These are phyloP conservation scores for Cataglyphis cursor DNA, from an alignment of 2,888 invertebrate species.

Conservation along the genomic window DNA sequence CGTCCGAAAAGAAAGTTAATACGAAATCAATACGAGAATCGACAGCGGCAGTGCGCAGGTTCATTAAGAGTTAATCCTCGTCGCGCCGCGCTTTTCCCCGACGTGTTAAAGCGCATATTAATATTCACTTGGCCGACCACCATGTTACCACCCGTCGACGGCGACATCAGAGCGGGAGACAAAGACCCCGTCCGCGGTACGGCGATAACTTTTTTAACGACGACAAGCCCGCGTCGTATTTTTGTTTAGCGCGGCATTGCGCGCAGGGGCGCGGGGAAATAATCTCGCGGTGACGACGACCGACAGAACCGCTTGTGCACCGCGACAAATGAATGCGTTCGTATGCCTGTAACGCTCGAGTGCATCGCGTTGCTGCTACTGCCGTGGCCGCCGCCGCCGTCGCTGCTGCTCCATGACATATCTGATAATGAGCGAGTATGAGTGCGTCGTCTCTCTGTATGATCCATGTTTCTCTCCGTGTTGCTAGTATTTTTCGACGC, in stretches of 20 bases:
- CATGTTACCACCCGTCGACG: slow-evolving; percentile 28
- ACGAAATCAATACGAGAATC: slow-evolving; percentile 50
- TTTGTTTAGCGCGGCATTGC: slow-evolving; percentile 61
- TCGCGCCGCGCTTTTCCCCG: slow-evolving; percentile 45
- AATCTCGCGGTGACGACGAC: slow-evolving; percentile 45
- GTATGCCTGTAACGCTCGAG: slow-evolving; percentile 65
- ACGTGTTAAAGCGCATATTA: slow-evolving; percentile 66
- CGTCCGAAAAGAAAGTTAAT: slow-evolving; percentile 37
- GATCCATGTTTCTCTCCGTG: slow-evolving; percentile 57
- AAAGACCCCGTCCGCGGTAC: slow-evolving; percentile 47
- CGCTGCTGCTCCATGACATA: slow-evolving; percentile 20
- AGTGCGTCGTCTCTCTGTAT: slow-evolving; percentile 30
- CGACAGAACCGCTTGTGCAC: slow-evolving; percentile 56
- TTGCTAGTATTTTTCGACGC: slow-evolving; percentile 64
- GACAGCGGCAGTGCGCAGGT: slow-evolving; percentile 34
- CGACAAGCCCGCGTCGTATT: slow-evolving; percentile 64
- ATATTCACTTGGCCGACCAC: slow-evolving; percentile 61
- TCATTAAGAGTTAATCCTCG: slow-evolving; percentile 52
- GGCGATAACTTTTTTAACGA: slow-evolving; percentile 72
- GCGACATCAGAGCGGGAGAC: slow-evolving; percentile 30
- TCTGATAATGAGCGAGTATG: slow-evolving; percentile 38
- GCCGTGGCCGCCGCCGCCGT: not conserved
- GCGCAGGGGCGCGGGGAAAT: slow-evolving; percentile 54
- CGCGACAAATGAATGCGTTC: slow-evolving; percentile 43
- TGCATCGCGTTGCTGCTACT: slow-evolving; percentile 26